A percentile compares a stretch with the other conserved stretches of the same genome.
Conservation (phyloP, 2,113 vertebrate species). For the Lophius piscatorius region DNA sequence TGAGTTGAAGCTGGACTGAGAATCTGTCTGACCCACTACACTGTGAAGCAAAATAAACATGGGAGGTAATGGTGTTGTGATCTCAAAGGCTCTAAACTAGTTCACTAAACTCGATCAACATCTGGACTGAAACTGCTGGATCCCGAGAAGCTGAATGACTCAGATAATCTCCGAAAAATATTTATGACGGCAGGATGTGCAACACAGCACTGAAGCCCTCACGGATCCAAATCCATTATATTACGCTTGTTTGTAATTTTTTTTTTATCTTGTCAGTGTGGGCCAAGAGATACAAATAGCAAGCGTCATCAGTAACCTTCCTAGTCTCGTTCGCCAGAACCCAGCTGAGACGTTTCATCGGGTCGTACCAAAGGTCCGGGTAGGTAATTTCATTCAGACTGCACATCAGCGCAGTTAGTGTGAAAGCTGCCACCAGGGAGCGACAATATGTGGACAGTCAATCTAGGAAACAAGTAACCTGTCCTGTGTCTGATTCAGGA, state of each 20-base stretch:
- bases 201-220: too few relatives aligned
- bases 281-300: constrained; percentile 93
- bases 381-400: constrained; percentile 53
- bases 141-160: too few relatives aligned
- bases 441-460: neutral
- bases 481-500: constrained; percentile 82
- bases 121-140: neutral
- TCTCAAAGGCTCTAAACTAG: constrained; percentile 41
- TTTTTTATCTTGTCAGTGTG: constrained; percentile 73
- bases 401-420: too few relatives aligned
- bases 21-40: constrained; percentile 19
- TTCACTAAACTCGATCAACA: constrained; percentile 24
- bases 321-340: constrained; percentile 90
- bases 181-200: too few relatives aligned
- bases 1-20: too few relatives aligned
- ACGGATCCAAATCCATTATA: too few relatives aligned
- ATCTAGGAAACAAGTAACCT: constrained; percentile 5
- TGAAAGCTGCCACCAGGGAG: neutral
- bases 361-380: constrained; percentile 94
- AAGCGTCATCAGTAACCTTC: constrained; percentile 93
- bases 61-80: constrained; percentile 1
- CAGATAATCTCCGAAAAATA: too few relatives aligned
- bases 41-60: constrained; percentile 21
- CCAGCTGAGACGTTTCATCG: constrained; percentile 92
- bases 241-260: neutral